Evolutionary conservation across 2,797 vertebrate genomes (phyloP), one percentile per base, ranked within the genome.

Genomic region (Tarsius wallacei): DNA sequence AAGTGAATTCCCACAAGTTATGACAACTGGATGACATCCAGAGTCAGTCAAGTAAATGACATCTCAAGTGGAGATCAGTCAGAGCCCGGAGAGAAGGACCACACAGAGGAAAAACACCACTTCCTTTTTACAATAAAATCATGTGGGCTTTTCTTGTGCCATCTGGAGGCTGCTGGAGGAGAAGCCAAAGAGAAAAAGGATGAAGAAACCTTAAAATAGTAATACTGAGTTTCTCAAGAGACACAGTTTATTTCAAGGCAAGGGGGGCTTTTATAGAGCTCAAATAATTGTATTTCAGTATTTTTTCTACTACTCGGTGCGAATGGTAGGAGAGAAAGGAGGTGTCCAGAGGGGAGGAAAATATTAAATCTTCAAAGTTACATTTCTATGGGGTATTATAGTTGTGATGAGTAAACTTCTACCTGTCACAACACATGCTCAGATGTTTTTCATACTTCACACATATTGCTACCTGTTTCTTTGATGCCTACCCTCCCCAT

Each of bases 231-330:
- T 91, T 81, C n/a, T 78, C 31, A 93, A 88, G 74, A 74, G 11
- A 53, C 12, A 19, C 5, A 19, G 7, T 91, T 91, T 91, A 59
- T 53, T 24, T 83, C 15, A 47, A 63, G 28, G 42, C 7, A 31
- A 33, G 14, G 7, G 9, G 5, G n/a, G 8, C 11, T 57, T 64
- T 3, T 28, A 36, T 3, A 28, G 59, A 90, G 59, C 4, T 94
- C 0, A 0, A 84, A 61, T 70, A 71, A 89, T 47, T 80, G 2
- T 66, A 47, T 78, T 76, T 73, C 19, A 64, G 1, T 78, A 51
- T 83, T 95, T 17, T 80, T 90, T 83, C 77, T 78, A 68, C 16
- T 74, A 57, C 82, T 73, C 13, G 71, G 47, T 33, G 22, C 90
- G 91, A 90, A 88, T 22, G 13, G 22, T 36, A 61, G 16, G 9